phyloP scores from a whole-genome alignment of 2,113 vertebrate species.

The Sinocyclocheilus rhinocerous region DNA sequence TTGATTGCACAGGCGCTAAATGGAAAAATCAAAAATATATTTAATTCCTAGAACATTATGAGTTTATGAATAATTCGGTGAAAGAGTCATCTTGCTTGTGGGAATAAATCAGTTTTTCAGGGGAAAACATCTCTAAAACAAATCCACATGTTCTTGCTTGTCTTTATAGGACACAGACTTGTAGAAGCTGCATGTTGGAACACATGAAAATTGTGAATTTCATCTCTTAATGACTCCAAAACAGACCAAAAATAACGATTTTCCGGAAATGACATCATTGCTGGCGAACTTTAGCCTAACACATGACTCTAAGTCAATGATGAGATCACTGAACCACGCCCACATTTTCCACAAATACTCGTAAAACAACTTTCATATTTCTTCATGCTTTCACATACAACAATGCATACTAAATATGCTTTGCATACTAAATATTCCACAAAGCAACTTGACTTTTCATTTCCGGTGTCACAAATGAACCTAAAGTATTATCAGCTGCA shows the following conservation, averaged over 20 bases:
- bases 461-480: neutral
- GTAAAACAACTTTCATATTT: constrained; percentile 1
- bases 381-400: neutral
- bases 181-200: neutral
- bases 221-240: neutral
- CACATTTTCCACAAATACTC: neutral
- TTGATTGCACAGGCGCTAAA: neutral
- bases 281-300: neutral
- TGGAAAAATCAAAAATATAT: neutral
- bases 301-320: neutral
- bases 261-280: neutral
- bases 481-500: neutral
- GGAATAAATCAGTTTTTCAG: neutral
- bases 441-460: neutral
- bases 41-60: neutral
- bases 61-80: neutral
- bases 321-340: neutral
- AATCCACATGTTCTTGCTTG: neutral
- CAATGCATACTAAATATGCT: neutral
- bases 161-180: neutral
- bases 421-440: too few relatives aligned
- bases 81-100: neutral
- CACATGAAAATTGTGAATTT: neutral
- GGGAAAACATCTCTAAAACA: neutral
- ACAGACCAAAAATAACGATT: neutral